phyloP scores from a whole-genome alignment of 2,113 vertebrate genomes.

The Columba livia region DNA sequence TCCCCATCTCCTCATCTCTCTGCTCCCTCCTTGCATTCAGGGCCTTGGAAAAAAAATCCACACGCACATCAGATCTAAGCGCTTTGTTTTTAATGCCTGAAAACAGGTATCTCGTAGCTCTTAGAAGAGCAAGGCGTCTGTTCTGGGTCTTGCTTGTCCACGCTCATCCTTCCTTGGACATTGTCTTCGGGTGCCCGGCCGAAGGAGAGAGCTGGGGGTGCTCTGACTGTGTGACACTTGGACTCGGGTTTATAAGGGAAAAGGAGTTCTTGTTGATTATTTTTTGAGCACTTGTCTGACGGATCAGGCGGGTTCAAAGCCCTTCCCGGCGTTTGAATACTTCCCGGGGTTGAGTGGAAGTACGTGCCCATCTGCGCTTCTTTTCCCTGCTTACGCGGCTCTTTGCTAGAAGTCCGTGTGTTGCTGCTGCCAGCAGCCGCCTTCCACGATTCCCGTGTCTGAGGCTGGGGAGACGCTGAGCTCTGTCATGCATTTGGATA shows the following conservation, averaged over 20 bases:
- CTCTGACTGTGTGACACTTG: neutral
- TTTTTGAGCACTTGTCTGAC: neutral
- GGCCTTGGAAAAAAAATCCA: too few relatives aligned
- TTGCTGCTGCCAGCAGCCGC: too few relatives aligned
- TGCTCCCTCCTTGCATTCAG: neutral
- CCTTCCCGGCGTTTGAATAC: too few relatives aligned
- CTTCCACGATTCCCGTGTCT: too few relatives aligned
- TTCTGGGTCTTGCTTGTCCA: neutral
- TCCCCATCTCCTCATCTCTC: neutral
- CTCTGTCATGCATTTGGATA: too few relatives aligned
- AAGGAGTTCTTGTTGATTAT: neutral
- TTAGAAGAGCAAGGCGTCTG: neutral
- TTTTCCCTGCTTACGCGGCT: too few relatives aligned
- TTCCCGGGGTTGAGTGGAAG: too few relatives aligned
- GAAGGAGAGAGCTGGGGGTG: neutral
- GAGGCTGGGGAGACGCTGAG: too few relatives aligned
- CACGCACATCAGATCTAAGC: fast-evolving
- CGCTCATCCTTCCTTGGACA: neutral
- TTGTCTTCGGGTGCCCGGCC: neutral
- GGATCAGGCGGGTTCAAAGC: too few relatives aligned
- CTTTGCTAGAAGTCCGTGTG: too few relatives aligned
- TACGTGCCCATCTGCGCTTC: too few relatives aligned
- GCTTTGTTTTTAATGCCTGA: neutral
- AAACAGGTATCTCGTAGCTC: fast-evolving
- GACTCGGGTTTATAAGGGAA: neutral